These are phyloP conservation scores for Novumbra hubbsi DNA, from an alignment of 2,797 vertebrate species.

Conservation along the genomic window DNA sequence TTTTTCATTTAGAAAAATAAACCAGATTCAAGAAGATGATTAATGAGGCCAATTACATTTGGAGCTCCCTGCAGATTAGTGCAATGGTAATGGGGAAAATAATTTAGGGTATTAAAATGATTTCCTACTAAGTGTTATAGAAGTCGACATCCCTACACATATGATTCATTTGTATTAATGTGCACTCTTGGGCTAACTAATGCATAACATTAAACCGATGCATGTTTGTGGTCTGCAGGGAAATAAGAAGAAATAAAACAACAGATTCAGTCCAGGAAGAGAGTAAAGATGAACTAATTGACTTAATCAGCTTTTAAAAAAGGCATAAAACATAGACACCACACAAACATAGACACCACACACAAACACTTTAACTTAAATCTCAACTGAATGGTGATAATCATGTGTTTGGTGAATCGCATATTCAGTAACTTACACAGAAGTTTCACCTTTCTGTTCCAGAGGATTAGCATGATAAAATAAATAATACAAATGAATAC, in stretches of 20 bases:
- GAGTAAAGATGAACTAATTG: neutral
- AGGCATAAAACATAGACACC: constrained; percentile 7
- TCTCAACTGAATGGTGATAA: neutral
- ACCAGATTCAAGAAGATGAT: too few relatives aligned
- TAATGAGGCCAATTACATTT: too few relatives aligned
- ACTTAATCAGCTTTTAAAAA: neutral
- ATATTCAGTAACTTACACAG: neutral
- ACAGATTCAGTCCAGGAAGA: neutral
- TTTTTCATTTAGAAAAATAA: too few relatives aligned
- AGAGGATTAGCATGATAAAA: neutral
- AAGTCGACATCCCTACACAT: neutral
- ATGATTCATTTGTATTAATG: neutral
- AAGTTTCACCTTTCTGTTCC: neutral
- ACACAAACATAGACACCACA: neutral
- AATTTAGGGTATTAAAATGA: neutral
- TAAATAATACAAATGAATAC: constrained; percentile 31
- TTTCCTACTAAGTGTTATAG: neutral
- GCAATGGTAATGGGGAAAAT: neutral
- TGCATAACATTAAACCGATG: neutral
- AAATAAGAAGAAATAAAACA: neutral
- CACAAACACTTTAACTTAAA: neutral
- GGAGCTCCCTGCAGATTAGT: too few relatives aligned
- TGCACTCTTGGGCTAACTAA: neutral
- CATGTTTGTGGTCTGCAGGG: neutral
- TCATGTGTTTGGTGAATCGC: neutral